Conservation (phyloP, 2,113 vertebrate species). For the Ptilorrhoa leucosticta region DNA sequence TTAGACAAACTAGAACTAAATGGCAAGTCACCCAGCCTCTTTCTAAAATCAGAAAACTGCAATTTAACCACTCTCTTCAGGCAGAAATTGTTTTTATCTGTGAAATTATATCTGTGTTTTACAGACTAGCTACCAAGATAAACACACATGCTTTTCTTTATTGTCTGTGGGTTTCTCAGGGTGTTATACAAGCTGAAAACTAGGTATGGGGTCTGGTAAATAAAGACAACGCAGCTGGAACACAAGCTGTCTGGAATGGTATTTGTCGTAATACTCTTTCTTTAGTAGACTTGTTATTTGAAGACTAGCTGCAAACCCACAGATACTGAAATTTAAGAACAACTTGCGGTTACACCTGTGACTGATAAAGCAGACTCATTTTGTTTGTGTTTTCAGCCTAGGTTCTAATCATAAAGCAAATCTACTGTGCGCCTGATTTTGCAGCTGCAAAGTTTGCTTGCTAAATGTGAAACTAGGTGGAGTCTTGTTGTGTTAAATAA, state of each 20-base stretch:
- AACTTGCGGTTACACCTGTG: not conserved
- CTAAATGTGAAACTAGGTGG: not conserved
- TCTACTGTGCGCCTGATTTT: not conserved
- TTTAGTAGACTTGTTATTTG: not conserved
- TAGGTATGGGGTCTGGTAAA: not conserved
- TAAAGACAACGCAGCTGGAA: not conserved
- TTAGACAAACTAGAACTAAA: conserved; percentile 4
- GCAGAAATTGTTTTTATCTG: not conserved
- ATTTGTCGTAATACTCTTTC: not conserved
- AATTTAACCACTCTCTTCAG: not conserved
- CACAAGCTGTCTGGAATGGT: not conserved
- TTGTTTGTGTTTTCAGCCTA: not conserved
- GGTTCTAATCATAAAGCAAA: not conserved
- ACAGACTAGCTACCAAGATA: not conserved
- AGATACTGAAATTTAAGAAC: not conserved
- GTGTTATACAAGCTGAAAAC: not conserved
- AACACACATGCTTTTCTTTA: not conserved
- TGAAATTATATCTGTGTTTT: not conserved
- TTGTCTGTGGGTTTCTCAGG: not conserved
- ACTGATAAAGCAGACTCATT: not conserved
- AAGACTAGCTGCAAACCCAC: not conserved
- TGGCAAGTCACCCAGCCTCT: not conserved
- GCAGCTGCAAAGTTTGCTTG: not conserved
- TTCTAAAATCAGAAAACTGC: not conserved
- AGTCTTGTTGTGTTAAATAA: not conserved